These are phyloP conservation scores for Merops nubicus DNA, from an alignment of 2,113 vertebrate species.

Conservation along the genomic window DNA sequence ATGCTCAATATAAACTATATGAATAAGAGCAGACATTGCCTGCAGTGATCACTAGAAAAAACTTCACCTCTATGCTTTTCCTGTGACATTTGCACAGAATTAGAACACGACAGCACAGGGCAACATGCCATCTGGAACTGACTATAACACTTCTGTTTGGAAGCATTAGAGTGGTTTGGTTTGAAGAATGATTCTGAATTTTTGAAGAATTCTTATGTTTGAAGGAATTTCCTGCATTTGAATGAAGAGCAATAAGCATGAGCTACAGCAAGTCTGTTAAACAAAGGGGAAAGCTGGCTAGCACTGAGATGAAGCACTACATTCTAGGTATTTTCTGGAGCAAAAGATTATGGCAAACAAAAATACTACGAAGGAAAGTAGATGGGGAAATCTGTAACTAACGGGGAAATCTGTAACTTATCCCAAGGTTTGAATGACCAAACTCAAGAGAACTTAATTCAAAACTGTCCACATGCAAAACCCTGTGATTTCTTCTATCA, in stretches of 20 bases:
- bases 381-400: background rate
- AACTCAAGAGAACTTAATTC: background rate
- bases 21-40: background rate
- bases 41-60: background rate
- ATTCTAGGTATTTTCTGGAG: background rate
- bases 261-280: background rate
- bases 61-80: background rate
- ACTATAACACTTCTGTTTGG: background rate
- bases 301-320: background rate
- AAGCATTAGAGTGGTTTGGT: background rate
- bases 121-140: background rate
- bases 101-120: background rate
- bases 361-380: background rate
- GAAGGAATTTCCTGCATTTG: background rate
- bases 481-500: background rate
- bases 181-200: background rate
- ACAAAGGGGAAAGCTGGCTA: background rate
- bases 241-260: background rate
- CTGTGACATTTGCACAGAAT: background rate
- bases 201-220: background rate
- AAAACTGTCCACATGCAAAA: background rate
- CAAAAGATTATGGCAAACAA: background rate
- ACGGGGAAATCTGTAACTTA: background rate
- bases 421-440: background rate
- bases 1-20: background rate